phyloP scores from a whole-genome alignment of 2,888 invertebrate genomes.

The Hypomecis punctinalis region DNA sequence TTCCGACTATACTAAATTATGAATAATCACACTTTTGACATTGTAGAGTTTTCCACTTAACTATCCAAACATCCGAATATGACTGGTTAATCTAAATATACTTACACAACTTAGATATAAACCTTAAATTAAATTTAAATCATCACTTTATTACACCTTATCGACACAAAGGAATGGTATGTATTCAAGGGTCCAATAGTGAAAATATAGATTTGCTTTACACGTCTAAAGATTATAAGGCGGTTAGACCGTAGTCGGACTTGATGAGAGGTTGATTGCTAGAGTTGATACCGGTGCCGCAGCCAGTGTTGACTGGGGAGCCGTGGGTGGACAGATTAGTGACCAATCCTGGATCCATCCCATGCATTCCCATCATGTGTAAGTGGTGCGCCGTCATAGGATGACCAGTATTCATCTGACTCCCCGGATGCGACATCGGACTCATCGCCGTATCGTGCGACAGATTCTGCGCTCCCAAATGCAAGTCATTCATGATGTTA shows the following conservation, averaged over 20 bases:
- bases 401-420: slow-evolving; percentile 81
- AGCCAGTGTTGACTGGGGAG: slow-evolving; percentile 81
- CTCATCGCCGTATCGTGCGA: slow-evolving; percentile 80
- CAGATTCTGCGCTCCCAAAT: slow-evolving; percentile 81
- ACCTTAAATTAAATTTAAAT: slow-evolving; percentile 67
- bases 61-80: slow-evolving; percentile 80
- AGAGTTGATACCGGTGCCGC: slow-evolving; percentile 74
- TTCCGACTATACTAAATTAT: slow-evolving; percentile 75
- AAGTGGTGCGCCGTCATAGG: slow-evolving; percentile 83
- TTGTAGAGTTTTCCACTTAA: slow-evolving; percentile 82
- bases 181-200: slow-evolving; percentile 72
- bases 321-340: slow-evolving; percentile 82
- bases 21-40: slow-evolving; percentile 84
- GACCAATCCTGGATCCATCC: slow-evolving; percentile 80
- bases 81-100: slow-evolving; percentile 76
- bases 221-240: slow-evolving; percentile 84
- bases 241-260: slow-evolving; percentile 95
- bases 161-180: slow-evolving; percentile 81
- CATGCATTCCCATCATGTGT: slow-evolving; percentile 81
- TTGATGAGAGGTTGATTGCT: slow-evolving; percentile 88
- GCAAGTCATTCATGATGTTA: slow-evolving; percentile 85
- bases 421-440: slow-evolving; percentile 79
- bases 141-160: slow-evolving; percentile 81
- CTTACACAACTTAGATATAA: slow-evolving; percentile 73
- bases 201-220: slow-evolving; percentile 79